Conservation (phyloP, 1,140 invertebrate genomes). For the Muscidifurax raptorellus region DNA sequence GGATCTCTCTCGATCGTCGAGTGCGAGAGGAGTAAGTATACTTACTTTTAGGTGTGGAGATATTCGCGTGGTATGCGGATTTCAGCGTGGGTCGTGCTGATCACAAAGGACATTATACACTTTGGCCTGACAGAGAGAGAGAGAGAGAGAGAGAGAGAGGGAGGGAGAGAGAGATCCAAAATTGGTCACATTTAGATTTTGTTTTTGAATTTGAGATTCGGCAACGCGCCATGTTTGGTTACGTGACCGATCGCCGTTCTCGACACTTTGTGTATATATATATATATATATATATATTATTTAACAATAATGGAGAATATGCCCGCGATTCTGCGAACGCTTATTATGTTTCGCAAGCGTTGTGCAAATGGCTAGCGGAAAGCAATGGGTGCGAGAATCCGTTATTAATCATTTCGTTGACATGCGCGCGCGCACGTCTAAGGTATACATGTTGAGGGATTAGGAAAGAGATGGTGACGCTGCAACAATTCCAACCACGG, state of each 20-base stretch:
- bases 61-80: background rate
- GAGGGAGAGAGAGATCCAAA: too few species aligned
- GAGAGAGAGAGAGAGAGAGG: too few species aligned
- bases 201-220: too few species aligned
- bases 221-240: too few species aligned
- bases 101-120: too few species aligned
- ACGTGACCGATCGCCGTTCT: too few species aligned
- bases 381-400: conserved; percentile 9
- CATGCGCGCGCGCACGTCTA: too few species aligned
- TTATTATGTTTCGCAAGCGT: conserved; percentile 40
- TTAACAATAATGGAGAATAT: conserved; percentile 15
- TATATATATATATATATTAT: too few species aligned
- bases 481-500: background rate
- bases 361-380: conserved; percentile 10
- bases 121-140: too few species aligned
- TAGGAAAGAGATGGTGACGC: background rate
- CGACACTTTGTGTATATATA: too few species aligned
- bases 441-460: background rate
- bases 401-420: conserved; percentile 38
- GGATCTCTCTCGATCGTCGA: background rate
- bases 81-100: background rate
- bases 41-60: background rate
- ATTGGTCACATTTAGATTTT: too few species aligned
- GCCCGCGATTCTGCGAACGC: conserved; percentile 18
- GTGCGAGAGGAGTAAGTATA: conserved; percentile 10